These are phyloP conservation scores for Galerucella pusilla DNA, from an alignment of 2,888 invertebrate genomes.

Conservation along the genomic window DNA sequence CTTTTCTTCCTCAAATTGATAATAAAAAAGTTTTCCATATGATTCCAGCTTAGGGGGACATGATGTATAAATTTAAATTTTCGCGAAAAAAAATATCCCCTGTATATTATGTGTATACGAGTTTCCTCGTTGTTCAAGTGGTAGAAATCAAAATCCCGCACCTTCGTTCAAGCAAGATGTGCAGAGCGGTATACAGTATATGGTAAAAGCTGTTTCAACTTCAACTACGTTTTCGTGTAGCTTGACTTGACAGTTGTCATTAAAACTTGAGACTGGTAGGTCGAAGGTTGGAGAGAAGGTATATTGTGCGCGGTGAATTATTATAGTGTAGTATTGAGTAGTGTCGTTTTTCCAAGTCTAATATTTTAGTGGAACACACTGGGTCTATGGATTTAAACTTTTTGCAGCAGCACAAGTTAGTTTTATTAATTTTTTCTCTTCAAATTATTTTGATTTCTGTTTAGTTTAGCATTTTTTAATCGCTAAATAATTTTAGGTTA, in stretches of 20 bases:
- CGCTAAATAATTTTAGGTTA: not conserved
- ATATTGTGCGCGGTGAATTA: constrained; percentile 34
- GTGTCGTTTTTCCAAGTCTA: constrained; percentile 25
- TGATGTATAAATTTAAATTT: no score
- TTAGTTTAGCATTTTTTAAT: constrained; percentile 39
- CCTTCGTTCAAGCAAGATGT: constrained; percentile 35
- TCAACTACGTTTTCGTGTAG: constrained; percentile 41
- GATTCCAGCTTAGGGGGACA: no score
- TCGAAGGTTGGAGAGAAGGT: constrained; percentile 37
- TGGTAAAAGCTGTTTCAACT: constrained; percentile 39
- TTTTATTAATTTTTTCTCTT: constrained; percentile 41
- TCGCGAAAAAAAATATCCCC: no score
- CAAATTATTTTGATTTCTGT: constrained; percentile 21
- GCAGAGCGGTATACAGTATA: constrained; percentile 41
- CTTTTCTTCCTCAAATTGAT: no score
- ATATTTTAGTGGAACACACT: constrained; percentile 37
- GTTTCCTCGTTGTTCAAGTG: no score
- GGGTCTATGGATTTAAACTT: constrained; percentile 56
- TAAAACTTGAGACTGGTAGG: constrained; percentile 44
- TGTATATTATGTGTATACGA: no score
- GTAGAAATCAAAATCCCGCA: no score
- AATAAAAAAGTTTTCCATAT: no score
- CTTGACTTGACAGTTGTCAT: constrained; percentile 52
- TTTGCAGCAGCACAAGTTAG: constrained; percentile 58
- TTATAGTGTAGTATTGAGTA: constrained; percentile 38